These are phyloP conservation scores for Julus scanicus DNA, from an alignment of 2,888 invertebrate genomes.

Conservation along the genomic window DNA sequence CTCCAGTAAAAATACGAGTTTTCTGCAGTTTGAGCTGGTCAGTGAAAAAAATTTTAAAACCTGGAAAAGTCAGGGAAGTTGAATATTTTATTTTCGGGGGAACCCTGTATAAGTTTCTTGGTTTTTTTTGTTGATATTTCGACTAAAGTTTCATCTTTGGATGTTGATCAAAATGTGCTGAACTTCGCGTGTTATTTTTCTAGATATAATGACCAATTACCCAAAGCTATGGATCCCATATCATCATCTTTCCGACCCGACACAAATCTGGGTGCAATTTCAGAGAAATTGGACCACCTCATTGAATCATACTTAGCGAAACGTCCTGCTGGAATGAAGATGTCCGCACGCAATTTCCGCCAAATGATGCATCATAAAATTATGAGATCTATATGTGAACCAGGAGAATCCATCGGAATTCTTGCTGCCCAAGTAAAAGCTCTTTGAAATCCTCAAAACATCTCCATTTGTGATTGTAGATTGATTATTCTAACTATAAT, in stretches of 20 bases:
- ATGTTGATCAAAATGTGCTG: too few species aligned
- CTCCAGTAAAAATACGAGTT: too few species aligned
- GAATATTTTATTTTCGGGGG: too few species aligned
- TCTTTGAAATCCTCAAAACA: not conserved
- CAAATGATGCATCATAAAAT: slow-evolving; percentile 81
- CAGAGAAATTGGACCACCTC: slow-evolving; percentile 80
- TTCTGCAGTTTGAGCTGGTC: too few species aligned
- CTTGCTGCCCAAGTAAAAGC: slow-evolving; percentile 85
- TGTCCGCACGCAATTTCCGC: slow-evolving; percentile 68
- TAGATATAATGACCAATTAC: not conserved
- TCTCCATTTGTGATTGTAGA: not conserved
- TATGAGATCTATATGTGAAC: slow-evolving; percentile 80
- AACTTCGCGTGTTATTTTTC: too few species aligned
- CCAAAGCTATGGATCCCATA: slow-evolving; percentile 36
- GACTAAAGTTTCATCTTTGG: too few species aligned
- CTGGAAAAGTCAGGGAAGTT: too few species aligned
- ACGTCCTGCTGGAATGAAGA: not conserved
- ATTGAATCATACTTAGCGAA: slow-evolving; percentile 71
- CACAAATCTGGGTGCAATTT: slow-evolving; percentile 82
- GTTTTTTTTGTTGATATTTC: too few species aligned
- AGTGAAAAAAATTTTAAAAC: too few species aligned
- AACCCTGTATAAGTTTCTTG: too few species aligned
- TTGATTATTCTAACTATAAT: not conserved
- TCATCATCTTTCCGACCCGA: slow-evolving; percentile 74
- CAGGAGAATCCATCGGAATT: slow-evolving; percentile 96